Evolutionary conservation across 2,888 invertebrate genomes (phyloP).

Genomic region (Synanthedon andrenaeformis): DNA sequence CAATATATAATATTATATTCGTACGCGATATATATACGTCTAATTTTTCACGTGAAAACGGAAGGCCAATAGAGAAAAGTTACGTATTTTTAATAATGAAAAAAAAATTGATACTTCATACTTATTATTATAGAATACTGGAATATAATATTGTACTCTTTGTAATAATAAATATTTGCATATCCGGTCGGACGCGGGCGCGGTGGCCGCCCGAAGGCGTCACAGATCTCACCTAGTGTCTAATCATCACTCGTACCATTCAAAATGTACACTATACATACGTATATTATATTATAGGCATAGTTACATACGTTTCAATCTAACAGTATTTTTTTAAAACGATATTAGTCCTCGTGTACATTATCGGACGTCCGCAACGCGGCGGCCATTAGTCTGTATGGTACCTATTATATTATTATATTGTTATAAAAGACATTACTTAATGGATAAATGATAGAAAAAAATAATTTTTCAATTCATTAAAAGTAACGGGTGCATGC

Average conservation of each 20-base stretch:
- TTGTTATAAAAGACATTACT: conserved; percentile 65
- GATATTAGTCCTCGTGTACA: conserved; percentile 70
- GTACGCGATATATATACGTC: conserved; percentile 60
- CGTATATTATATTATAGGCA: conserved; percentile 60
- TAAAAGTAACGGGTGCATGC: conserved; percentile 66
- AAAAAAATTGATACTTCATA: conserved; percentile 61
- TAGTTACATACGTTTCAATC: conserved; percentile 65
- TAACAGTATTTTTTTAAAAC: conserved; percentile 72
- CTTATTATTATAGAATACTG: conserved; percentile 21
- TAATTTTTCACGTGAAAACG: conserved; percentile 65
- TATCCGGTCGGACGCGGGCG: conserved; percentile 58
- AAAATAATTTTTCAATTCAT: conserved; percentile 64
- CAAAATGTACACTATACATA: conserved; percentile 51
- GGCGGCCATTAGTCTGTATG: conserved; percentile 57
- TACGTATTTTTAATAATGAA: conserved; percentile 70
- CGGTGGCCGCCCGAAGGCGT: conserved; percentile 49
- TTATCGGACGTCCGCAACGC: conserved; percentile 49
- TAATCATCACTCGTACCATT: conserved; percentile 65
- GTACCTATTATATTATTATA: conserved; percentile 48
- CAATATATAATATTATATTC: conserved; percentile 44
- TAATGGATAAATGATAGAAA: conserved; percentile 59
- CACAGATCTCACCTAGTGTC: conserved; percentile 66
- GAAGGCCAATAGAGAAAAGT: conserved; percentile 66
- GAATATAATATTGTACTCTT: conserved; percentile 34
- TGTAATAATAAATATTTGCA: conserved; percentile 57